Conservation (phyloP, 2,888 invertebrate species). For the Apocheima hispidaria region DNA sequence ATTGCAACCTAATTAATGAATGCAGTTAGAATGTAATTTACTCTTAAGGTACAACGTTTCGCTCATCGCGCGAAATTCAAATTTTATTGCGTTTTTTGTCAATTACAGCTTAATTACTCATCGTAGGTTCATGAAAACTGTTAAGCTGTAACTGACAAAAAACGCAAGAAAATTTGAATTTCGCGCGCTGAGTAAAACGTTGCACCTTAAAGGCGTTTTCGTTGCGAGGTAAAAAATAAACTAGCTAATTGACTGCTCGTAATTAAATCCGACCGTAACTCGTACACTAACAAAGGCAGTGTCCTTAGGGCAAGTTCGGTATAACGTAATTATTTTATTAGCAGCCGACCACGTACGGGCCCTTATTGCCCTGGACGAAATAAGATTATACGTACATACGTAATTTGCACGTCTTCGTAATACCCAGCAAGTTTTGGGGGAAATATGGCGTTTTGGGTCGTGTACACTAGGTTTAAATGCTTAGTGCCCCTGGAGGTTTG, state of each 20-base stretch:
- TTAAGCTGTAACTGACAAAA: no score
- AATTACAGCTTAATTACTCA: no score
- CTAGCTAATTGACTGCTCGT: conserved; percentile 14
- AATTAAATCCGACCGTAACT: conserved; percentile 33
- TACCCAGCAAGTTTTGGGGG: conserved; percentile 35
- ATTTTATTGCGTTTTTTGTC: no score
- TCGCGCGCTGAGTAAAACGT: no score
- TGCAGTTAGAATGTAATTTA: no score
- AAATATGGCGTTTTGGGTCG: conserved; percentile 23
- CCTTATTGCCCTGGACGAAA: conserved; percentile 48
- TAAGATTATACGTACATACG: conserved; percentile 44
- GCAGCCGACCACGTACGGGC: conserved; percentile 48
- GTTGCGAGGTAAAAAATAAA: background rate
- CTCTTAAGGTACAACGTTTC: no score
- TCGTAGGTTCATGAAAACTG: no score
- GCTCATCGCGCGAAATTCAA: no score
- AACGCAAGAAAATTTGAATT: no score
- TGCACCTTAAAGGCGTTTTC: background rate
- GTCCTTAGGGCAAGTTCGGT: conserved; percentile 36
- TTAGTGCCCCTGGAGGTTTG: conserved; percentile 14
- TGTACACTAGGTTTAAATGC: conserved; percentile 11
- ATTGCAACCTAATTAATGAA: no score
- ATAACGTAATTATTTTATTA: conserved; percentile 67
- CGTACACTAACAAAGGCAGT: conserved; percentile 44
- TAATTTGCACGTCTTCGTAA: conserved; percentile 49